These are phyloP conservation scores for Oscheius onirici DNA, from an alignment of 2,888 invertebrate genomes.

Conservation along the genomic window DNA sequence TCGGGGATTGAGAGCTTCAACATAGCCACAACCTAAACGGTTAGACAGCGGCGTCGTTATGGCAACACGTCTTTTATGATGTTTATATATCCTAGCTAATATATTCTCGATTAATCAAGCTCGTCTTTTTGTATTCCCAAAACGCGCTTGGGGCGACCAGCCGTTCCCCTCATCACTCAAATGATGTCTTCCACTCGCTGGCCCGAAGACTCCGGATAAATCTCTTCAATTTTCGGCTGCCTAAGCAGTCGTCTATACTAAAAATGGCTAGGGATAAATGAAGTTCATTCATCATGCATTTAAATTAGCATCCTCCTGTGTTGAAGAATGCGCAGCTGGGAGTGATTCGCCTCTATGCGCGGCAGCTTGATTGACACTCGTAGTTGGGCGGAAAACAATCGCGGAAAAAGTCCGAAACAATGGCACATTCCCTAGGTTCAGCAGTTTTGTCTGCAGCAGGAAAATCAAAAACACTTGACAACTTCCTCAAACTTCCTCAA, in stretches of 20 bases:
- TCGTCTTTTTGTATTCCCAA: no score
- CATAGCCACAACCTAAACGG: no score
- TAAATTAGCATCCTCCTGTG: constrained; percentile 22
- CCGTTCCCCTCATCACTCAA: constrained; percentile 3
- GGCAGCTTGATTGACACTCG: constrained; percentile 31
- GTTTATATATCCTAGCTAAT: no score
- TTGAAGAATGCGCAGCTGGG: constrained; percentile 29
- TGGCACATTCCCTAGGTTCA: constrained; percentile 13
- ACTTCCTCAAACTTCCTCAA: no score
- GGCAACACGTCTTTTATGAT: no score
- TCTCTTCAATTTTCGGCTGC: not conserved
- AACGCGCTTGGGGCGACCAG: not conserved
- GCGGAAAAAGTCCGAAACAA: constrained; percentile 33
- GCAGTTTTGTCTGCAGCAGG: not conserved
- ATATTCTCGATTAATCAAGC: no score
- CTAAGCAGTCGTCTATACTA: not conserved
- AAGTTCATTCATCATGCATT: constrained; percentile 6
- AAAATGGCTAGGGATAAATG: not conserved
- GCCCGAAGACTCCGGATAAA: not conserved
- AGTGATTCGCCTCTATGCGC: constrained; percentile 28
- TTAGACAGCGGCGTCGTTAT: no score
- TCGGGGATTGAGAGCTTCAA: no score
- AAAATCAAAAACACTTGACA: no score
- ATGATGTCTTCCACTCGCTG: not conserved
- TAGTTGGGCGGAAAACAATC: constrained; percentile 33